A percentile compares a stretch with the other conserved stretches of the same genome.
phyloP scores from a whole-genome alignment of 30 jellyfish, hydroid and myxozoan species.

The Pelagia noctiluca region DNA sequence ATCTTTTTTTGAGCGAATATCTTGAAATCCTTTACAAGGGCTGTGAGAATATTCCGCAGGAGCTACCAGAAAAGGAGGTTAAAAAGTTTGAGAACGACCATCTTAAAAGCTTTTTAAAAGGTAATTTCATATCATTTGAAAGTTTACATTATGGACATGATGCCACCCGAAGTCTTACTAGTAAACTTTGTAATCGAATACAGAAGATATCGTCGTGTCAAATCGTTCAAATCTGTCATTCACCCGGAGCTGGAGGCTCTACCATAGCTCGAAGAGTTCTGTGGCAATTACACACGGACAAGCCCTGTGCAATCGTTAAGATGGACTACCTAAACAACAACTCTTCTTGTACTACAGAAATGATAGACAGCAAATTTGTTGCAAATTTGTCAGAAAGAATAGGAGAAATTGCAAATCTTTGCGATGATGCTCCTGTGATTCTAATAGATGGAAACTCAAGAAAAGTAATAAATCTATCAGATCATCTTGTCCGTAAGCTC shows the following conservation, averaged over 20 bases:
- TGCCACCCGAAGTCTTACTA: slow-evolving; percentile 38
- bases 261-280: slow-evolving; percentile 60
- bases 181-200: not conserved
- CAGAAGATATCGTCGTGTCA: slow-evolving; percentile 7
- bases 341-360: slow-evolving; percentile 7
- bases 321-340: slow-evolving; percentile 4
- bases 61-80: slow-evolving; percentile 14
- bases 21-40: slow-evolving; percentile 50
- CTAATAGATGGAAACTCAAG: slow-evolving; percentile 64
- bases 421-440: slow-evolving; percentile 39
- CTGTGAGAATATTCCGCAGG: slow-evolving; percentile 64
- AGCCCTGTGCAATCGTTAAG: slow-evolving; percentile 61
- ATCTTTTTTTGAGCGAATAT: slow-evolving; percentile 22
- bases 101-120: slow-evolving; percentile 33
- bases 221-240: slow-evolving; percentile 56
- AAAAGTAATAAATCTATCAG: slow-evolving; percentile 34
- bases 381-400: slow-evolving; percentile 27
- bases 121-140: slow-evolving; percentile 51
- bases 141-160: slow-evolving; percentile 61
- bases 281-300: slow-evolving; percentile 48
- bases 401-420: not conserved
- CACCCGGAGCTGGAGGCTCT: slow-evolving; percentile 77
- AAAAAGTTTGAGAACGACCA: slow-evolving; percentile 48
- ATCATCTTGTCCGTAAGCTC: slow-evolving; percentile 36
- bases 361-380: slow-evolving; percentile 30